A percentile compares a stretch with the other conserved stretches of the same genome.
phyloP scores from a whole-genome alignment of 2,113 vertebrate species.

The Rhinolophus sinicus region DNA sequence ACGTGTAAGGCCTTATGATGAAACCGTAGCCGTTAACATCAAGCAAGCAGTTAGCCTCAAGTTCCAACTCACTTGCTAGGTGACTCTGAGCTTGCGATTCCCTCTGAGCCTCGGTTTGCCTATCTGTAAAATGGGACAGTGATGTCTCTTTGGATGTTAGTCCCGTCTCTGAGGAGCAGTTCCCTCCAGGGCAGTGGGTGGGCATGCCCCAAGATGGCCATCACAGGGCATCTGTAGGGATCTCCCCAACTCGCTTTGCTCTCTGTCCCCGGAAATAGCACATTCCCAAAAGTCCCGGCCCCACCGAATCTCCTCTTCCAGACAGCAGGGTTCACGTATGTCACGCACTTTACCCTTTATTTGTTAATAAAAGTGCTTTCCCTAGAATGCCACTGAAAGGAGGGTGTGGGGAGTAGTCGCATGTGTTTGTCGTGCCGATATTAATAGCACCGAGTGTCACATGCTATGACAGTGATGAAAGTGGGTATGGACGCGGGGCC shows the following conservation, averaged over 20 bases:
- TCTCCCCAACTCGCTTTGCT: background rate
- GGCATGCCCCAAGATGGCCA: accelerated
- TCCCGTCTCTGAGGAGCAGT: background rate
- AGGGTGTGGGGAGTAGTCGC: slow-evolving; percentile 75
- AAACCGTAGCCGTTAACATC: background rate
- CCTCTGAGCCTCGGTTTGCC: background rate
- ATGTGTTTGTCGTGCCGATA: slow-evolving; percentile 85
- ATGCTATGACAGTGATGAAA: slow-evolving; percentile 86
- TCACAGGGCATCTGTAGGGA: accelerated
- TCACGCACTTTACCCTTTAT: background rate
- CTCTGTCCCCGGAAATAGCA: background rate
- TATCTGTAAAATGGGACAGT: background rate
- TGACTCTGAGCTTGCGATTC: background rate
- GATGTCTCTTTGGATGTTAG: accelerated
- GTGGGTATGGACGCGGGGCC: slow-evolving; percentile 83
- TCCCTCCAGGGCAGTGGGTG: background rate
- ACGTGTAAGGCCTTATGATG: accelerated
- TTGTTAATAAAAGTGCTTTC: slow-evolving; percentile 83
- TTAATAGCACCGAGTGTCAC: slow-evolving; percentile 87
- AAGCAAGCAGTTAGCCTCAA: background rate
- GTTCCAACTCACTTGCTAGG: background rate
- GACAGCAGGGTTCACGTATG: slow-evolving; percentile 32
- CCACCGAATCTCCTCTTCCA: background rate
- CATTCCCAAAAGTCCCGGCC: background rate
- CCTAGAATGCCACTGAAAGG: slow-evolving; percentile 77